phyloP scores from a whole-genome alignment of 2,113 vertebrate genomes.

The Calyptomena viridis region DNA sequence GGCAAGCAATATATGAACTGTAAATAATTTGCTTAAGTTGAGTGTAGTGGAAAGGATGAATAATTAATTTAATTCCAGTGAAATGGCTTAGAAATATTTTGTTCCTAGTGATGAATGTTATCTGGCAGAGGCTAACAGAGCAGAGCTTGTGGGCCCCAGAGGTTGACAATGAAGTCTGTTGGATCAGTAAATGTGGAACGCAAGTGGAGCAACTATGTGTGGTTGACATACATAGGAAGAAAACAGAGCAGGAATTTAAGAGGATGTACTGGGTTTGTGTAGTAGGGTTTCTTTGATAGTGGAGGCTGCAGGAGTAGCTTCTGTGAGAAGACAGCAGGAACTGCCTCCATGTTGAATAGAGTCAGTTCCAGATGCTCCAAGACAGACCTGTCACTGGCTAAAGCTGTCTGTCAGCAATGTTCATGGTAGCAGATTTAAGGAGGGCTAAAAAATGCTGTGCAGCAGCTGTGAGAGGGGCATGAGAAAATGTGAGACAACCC shows the following conservation, averaged over 20 bases:
- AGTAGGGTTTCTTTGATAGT: neutral
- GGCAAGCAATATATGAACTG: neutral
- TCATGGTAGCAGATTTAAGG: neutral
- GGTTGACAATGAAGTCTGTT: neutral
- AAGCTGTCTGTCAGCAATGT: neutral
- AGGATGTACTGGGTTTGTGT: neutral
- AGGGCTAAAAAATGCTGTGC: neutral
- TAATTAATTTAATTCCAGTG: neutral
- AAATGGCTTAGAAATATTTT: constrained; percentile 1
- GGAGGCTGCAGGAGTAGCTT: neutral
- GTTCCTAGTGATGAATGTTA: neutral
- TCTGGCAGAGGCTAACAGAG: neutral
- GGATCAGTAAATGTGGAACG: neutral
- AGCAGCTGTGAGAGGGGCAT: neutral
- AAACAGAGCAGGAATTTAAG: neutral
- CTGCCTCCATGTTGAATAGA: neutral
- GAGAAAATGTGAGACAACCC: neutral
- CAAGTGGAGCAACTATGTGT: neutral
- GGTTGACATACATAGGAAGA: neutral
- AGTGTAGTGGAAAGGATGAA: neutral
- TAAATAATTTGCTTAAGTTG: neutral
- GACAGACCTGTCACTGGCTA: accelerated
- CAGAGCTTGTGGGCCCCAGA: neutral
- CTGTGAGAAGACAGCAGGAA: neutral
- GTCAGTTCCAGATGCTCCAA: neutral